Base-by-base conservation (phyloP, 37 sponge, comb jelly and placozoan genomes). In the Oopsacas minuta region DNA sequence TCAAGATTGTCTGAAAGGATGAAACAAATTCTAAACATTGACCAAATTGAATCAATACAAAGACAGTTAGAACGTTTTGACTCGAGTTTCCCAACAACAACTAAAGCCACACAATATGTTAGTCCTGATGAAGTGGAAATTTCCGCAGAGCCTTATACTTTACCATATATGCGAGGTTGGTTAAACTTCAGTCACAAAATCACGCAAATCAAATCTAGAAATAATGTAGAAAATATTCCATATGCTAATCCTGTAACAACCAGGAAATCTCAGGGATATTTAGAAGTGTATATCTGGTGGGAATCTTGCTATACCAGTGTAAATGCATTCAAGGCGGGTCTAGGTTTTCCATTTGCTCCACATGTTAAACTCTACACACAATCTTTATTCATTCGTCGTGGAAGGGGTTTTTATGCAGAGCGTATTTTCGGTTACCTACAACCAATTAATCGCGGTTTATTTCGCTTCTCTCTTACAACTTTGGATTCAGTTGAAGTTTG, bases 301-400 rank as follows among this genome's bases (percentile, higher is more conserved):
- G 75, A 61, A n/a, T 61, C 75, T 61, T 61, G 75, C 28, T 61
- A 61, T 34, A 25, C 75, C 32, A 61, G 75, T 12, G 75, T 61
- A n/a, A 61, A 61, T n/a, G 75, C 75, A 34, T 61, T 61, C 22
- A 61, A 61, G 28, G 75, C 75, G 5, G 20, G 32, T 3, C 22
- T 61, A 25, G 75, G 75, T 20, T 61, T 61, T n/a, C 75, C 75
- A 32, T n/a, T 25, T 34, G 75, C 75, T 3, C 75, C 75, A 3
- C 28, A 61, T 5, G 75, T 32, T 5, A 61, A 32, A 10, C 75
- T 61, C 28, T 32, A 61, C 7, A 61, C 75, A 25, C 7, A n/a
- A 7, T 32, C 75, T 61, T n/a, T 61, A 12, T 12, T 61, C 22
- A 61, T 61, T 61, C 7, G 30, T 61, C 75, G 75, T 12, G 75